Evolutionary conservation across 1,140 invertebrate species (phyloP).

Genomic region (Sycophila sp.): DNA sequence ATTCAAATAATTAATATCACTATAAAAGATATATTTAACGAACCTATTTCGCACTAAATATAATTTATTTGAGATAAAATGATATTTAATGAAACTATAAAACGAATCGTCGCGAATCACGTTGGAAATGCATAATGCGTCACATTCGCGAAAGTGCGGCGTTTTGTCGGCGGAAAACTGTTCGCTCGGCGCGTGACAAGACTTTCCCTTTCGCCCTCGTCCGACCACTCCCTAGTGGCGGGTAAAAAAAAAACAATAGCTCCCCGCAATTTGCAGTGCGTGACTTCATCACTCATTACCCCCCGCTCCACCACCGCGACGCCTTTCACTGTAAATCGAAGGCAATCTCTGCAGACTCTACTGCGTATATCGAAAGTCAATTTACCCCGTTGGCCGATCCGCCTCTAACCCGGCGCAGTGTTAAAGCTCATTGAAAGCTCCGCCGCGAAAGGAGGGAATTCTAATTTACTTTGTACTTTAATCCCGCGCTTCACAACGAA

Average conservation of each 20-base stretch:
- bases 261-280: not conserved
- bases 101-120: too few species aligned
- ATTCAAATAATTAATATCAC: too few species aligned
- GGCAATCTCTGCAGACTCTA: not conserved
- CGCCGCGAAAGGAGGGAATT: not conserved
- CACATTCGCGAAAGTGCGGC: too few species aligned
- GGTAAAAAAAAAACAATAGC: conserved; percentile 1
- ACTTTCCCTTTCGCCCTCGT: not conserved
- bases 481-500: not conserved
- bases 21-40: too few species aligned
- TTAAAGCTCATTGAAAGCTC: conserved; percentile 1
- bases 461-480: conserved; percentile 13
- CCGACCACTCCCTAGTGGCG: too few species aligned
- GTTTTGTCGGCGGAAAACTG: too few species aligned
- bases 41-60: too few species aligned
- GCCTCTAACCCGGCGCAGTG: too few species aligned
- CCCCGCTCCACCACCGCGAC: not conserved
- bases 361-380: conserved; percentile 4
- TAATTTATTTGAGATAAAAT: too few species aligned
- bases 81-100: too few species aligned
- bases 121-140: too few species aligned
- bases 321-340: conserved; percentile 1
- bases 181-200: not conserved
- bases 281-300: conserved; percentile 22
- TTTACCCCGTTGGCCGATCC: not conserved